A percentile compares a stretch with the other conserved stretches of the same genome.
Evolutionary conservation across 2,888 invertebrate genomes (phyloP).

Genomic region (Scaptomyza polygonia): DNA sequence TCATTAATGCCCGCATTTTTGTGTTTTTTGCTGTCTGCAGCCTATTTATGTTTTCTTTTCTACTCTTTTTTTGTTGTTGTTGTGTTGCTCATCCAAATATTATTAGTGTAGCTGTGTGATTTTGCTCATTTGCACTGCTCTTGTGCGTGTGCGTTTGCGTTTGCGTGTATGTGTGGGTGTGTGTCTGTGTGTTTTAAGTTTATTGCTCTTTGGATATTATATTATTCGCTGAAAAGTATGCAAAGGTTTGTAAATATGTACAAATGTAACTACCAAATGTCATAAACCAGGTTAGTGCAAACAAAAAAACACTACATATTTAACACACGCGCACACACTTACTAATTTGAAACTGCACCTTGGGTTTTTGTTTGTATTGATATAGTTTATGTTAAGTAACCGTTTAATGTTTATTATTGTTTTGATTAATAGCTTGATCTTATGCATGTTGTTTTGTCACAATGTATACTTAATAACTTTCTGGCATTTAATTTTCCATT

Average conservation of each 20-base stretch:
- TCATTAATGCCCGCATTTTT: slow-evolving; percentile 73
- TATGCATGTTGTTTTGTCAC: slow-evolving; percentile 40
- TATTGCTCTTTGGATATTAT: slow-evolving; percentile 52
- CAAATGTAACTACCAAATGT: slow-evolving; percentile 26
- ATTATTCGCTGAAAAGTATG: slow-evolving; percentile 48
- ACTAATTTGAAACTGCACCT: slow-evolving; percentile 40
- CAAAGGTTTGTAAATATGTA: slow-evolving; percentile 70
- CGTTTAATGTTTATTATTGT: background rate
- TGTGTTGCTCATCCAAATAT: slow-evolving; percentile 29
- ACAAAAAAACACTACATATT: slow-evolving; percentile 17
- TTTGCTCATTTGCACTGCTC: slow-evolving; percentile 24
- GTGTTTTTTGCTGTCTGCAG: slow-evolving; percentile 52
- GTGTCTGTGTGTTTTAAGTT: slow-evolving; percentile 34
- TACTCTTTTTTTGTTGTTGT: slow-evolving; percentile 5
- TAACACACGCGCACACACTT: slow-evolving; percentile 28
- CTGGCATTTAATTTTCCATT: slow-evolving; percentile 78
- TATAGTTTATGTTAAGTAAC: slow-evolving; percentile 3
- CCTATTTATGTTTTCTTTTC: slow-evolving; percentile 30
- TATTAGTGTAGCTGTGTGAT: slow-evolving; percentile 31
- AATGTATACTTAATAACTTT: slow-evolving; percentile 51
- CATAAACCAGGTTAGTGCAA: slow-evolving; percentile 48
- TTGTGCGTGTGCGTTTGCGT: slow-evolving; percentile 17
- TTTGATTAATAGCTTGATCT: slow-evolving; percentile 29
- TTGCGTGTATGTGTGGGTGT: slow-evolving; percentile 17
- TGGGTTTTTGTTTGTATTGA: slow-evolving; percentile 11